Base-by-base conservation (phyloP, 1,140 invertebrate species). In the Tachypleus tridentatus region DNA sequence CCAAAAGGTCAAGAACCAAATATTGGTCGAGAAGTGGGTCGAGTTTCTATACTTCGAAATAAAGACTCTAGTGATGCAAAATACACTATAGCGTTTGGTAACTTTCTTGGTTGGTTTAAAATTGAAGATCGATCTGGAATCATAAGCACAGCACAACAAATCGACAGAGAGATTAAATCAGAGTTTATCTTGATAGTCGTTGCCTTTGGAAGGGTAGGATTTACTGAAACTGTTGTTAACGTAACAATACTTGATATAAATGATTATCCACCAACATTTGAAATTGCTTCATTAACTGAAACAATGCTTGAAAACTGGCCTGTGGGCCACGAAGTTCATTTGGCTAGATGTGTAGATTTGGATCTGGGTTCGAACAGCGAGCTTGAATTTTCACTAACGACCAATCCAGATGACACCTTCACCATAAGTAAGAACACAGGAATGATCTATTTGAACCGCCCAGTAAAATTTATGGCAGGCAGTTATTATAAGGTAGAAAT, bases 241-340 rank as follows among this genome's bases (percentile, higher is more conserved):
- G 84, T 98, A 54, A 84, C 84, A 0, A 80, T 98, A 0, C 76
- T 87, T 9, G 93, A 97, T 77, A 80, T 93, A 4, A 97, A 97
- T 74, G 93, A 97, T 76, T 93, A 95, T 76, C 82, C 85, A 53
- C 93, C 94, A 2, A 79, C 82, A 64, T 96, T 97, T 75, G 80
- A 84, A 6, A 82, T 83, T 67, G 85, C 86, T 57, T 85, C 85
- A 64, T 86, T 89, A 66, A 85, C 88, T 72, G 83, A 91, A 29
- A 78, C 78, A 54, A 76, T 95, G 10, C 79, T 84, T 8, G 93
- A 96, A 80, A 91, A 94, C 75, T 87, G 87, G 11, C 67, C 69
- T 3, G 88, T 95, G 6, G 93, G 92, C 1, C 89, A 93, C 75
- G 89, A 95, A 77, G 85, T 96, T 49, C 92, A 87, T 76, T 79